Evolutionary conservation across 2,888 invertebrate species (phyloP).

Genomic region (Portevinia maculata): DNA sequence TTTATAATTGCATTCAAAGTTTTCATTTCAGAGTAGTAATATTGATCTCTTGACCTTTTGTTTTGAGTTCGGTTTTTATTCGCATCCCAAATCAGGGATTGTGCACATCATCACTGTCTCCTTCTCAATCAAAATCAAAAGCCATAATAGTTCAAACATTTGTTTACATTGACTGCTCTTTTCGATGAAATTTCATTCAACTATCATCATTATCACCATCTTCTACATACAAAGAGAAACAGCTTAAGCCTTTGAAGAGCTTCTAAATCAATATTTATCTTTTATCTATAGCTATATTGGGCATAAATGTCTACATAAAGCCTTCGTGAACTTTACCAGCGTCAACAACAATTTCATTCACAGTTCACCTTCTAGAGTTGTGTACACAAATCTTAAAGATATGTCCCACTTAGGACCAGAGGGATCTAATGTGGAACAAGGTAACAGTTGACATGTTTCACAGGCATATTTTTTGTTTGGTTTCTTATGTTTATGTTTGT

Average conservation of each 20-base stretch:
- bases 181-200: neutral
- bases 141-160: neutral
- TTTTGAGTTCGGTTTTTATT: too few species aligned
- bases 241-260: slow-evolving; percentile 40
- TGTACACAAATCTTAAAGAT: slow-evolving; percentile 26
- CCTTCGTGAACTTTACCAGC: slow-evolving; percentile 23
- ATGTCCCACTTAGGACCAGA: slow-evolving; percentile 16
- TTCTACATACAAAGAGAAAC: slow-evolving; percentile 3
- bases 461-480: neutral
- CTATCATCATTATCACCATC: neutral
- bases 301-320: slow-evolving; percentile 37
- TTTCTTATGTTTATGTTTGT: too few species aligned
- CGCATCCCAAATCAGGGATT: too few species aligned
- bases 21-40: too few species aligned
- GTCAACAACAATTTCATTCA: slow-evolving; percentile 5
- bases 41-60: too few species aligned
- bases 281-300: neutral
- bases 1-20: too few species aligned
- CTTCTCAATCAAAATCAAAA: too few species aligned
- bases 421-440: slow-evolving; percentile 25
- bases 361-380: neutral
- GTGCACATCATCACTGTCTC: too few species aligned
- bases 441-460: slow-evolving; percentile 26
- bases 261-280: slow-evolving; percentile 38
- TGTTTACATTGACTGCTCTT: neutral